Evolutionary conservation across 1,140 invertebrate species (phyloP), one percentile per base, ranked within the genome.

Genomic region (Maniola jurtina): DNA sequence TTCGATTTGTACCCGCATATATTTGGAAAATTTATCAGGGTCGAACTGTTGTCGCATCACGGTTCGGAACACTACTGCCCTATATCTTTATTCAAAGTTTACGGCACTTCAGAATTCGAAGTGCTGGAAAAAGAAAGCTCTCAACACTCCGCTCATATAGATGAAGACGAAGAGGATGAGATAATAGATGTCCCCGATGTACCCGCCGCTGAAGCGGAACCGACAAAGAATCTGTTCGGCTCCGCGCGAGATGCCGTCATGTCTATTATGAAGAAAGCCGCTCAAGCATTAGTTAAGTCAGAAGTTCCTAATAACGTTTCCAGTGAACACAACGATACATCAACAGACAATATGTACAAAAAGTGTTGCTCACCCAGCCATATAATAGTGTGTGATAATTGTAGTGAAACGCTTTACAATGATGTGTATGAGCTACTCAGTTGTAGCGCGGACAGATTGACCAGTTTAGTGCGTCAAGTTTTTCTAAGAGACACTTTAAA

Each of bases 41-140:
- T 99, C 0, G 98, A 99, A 79, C 92, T 99, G 71, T 92, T 96
- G 61, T 97, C 96, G 14, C 97, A 99, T 88, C 97, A 99, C 81
- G 98, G 98, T 10, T 95, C 95, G 5, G 98, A 99, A 89, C 98
- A 99, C 84, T 99, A 97, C 83, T 99, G 99, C 88, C 98, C 99
- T 0, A 93, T 99, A 54, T 99, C 97, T 6, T 91, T 98, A 13
- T 96, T 99, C 87, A 93, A 96, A 45, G 96, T 97, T 5, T 98
- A 96, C 83, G 98, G 98, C 7, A 97, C 96, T 5, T 97, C 96
- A 50, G 97, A 98, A 81, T 97, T 96, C 81, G 97, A 98, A 86
- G 96, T 97, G 9, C 86, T 96, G 5, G 95, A 96, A 81, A 96
- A 95, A 38, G 95, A 96, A 76, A 95, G 94, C 58, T 92, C 93